These are phyloP conservation scores for Menura novaehollandiae DNA, from an alignment of 2,113 vertebrate genomes.

Conservation along the genomic window DNA sequence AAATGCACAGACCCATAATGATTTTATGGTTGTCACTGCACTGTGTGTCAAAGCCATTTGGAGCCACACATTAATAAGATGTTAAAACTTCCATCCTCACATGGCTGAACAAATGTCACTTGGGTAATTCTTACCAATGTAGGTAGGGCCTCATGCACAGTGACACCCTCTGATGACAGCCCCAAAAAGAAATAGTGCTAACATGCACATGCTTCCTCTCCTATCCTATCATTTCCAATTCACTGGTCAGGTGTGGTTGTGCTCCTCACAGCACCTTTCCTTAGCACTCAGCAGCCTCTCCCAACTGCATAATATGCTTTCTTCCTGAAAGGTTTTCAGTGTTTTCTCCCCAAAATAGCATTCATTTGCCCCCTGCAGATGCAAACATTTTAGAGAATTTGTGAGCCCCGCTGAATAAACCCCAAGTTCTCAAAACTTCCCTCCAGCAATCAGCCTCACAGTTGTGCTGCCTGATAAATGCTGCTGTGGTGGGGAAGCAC, in stretches of 20 bases:
- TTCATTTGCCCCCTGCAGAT: not conserved
- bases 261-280: not conserved
- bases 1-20: not conserved
- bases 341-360: not conserved
- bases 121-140: not conserved
- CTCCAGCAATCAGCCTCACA: conserved; percentile 11
- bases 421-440: not conserved
- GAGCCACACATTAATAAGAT: not conserved
- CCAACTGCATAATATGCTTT: not conserved
- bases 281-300: not conserved
- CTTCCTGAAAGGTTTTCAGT: not conserved
- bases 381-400: not conserved
- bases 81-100: not conserved
- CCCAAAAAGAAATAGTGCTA: not conserved
- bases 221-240: not conserved
- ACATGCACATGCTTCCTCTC: not conserved
- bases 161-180: not conserved
- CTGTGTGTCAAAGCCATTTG: not conserved
- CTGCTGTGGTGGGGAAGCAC: not conserved
- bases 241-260: not conserved
- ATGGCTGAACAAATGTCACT: not conserved
- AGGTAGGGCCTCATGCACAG: not conserved
- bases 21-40: not conserved
- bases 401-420: not conserved
- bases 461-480: not conserved